Evolutionary conservation across 2,888 invertebrate genomes (phyloP), one percentile per base, ranked within the genome.

Genomic region (Strigamia crassipes): DNA sequence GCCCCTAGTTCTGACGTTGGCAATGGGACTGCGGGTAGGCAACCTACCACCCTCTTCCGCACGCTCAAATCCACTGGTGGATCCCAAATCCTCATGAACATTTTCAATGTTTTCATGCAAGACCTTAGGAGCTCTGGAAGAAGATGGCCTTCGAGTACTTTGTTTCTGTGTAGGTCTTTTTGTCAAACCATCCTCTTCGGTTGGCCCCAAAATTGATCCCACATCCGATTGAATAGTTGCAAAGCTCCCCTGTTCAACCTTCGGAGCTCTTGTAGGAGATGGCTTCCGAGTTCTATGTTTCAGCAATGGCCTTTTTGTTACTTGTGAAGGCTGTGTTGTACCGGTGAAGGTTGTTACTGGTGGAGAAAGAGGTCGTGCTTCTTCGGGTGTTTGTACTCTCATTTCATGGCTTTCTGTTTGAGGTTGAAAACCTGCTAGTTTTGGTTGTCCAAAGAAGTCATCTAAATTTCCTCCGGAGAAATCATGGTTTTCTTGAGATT

Each of bases 401-500:
- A 79, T 38, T 31, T 38, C 23, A 18, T 23, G 79, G 41, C 51
- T 51, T 51, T 51, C 51, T 34, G 6, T 34, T 34, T 34, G 34
- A 34, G 34, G 6, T 34, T 34, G 34, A 34, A 34, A 34, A 8
- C n/a, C 51, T n/a, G n/a, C 51, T 8, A 51, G n/a, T 18, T 18
- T 15, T 42, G 66, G 81, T 4, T 27, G 31, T 13, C 38, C 46
- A 15, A 81, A 81, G 38, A 81, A 81, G n/a, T 81, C 81, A 21
- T 81, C 81, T 34, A 81, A 73, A 41, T 61, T 66, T 9, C 8
- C 81, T 27, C 41, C 31, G 73, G 38, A 61, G 21, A 41, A 41
- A 8, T 4, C 34, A 3, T 6, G 34, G 34, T 34, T 27, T 51
- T 80, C 27, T 21, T 23, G 46, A 10, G 27, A 9, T 1, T 21